Base-by-base conservation (phyloP, 2,888 invertebrate species). In the Dastarcus helophoroides region DNA sequence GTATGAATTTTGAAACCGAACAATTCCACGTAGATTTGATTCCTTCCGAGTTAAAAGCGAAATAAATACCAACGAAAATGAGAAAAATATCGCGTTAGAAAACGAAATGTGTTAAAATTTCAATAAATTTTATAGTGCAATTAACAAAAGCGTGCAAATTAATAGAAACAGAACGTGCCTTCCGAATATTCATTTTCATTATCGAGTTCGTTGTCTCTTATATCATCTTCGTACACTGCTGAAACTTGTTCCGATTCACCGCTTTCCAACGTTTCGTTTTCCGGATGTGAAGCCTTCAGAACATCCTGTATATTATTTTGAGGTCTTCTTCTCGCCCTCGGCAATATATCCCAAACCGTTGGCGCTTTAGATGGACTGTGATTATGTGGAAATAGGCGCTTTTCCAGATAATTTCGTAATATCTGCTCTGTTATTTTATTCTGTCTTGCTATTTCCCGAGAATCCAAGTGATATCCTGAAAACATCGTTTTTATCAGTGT, bases 361-460 rank as follows among this genome's bases (percentile, higher is more conserved):
- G 78, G 78, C 23, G 64, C 60, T 23, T 71, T 60, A 50, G 46
- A 58, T 4, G 54, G 51, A 44, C 42, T 54, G 53, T 51, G 46
- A 53, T 64, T 42, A 41, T 67, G 64, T 3, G 79, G 67, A 31
- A 79, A 79, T 24, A 80, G 55, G 23, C 74, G 71, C 52, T 77
- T 72, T 56, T 80, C 79, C 39, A 81, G 63, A 51, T 71, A 81
- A 36, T 77, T 78, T 51, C 79, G 76, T 42, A 81, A 67, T 43
- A 81, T 79, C 65, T 79, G 78, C 60, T 77, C 73, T 16, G 80
- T 81, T 57, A 80, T 80, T 58, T 72, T 70, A 65, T 80, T 80
- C 67, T 81, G 79, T 39, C 79, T 65, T 47, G 74, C 76, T 58
- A 80, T 59, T 59, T 80, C 79, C 43, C 68, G 66, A 35, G 50